Base-by-base conservation (phyloP, 1,140 invertebrate genomes). In the Idris sp. region DNA sequence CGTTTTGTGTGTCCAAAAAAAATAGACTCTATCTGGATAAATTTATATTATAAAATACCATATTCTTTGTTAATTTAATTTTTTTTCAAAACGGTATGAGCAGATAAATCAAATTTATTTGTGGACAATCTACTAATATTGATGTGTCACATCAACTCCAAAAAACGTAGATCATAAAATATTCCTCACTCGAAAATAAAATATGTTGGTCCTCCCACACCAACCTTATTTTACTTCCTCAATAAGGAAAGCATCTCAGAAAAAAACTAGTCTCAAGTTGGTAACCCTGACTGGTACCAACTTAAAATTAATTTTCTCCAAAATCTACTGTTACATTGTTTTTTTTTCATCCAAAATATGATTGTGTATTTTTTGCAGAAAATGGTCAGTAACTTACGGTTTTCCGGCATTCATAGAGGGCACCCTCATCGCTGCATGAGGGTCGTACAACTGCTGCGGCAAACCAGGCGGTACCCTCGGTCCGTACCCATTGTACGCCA, bases 311-410 rank as follows among this genome's bases (percentile, higher is more conserved):
- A n/a, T n/a, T n/a, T n/a, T n/a, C n/a, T n/a, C n/a, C n/a, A n/a
- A n/a, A n/a, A n/a, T n/a, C n/a, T n/a, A n/a, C n/a, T n/a, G n/a
- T n/a, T n/a, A n/a, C n/a, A n/a, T n/a, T n/a, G n/a, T n/a, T n/a
- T n/a, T n/a, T n/a, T n/a, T n/a, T n/a, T n/a, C n/a, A n/a, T n/a
- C n/a, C n/a, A n/a, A n/a, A n/a, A n/a, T n/a, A n/a, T n/a, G n/a
- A n/a, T n/a, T n/a, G n/a, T n/a, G n/a, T n/a, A n/a, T n/a, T n/a
- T n/a, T n/a, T n/a, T n/a, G n/a, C n/a, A n/a, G n/a, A n/a, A n/a
- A n/a, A n/a, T n/a, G n/a, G n/a, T n/a, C n/a, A n/a, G 28, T 4
- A 53, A 95, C 94, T 94, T 90, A 97, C 95, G 96, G 95, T 90
- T 97, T 97, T 79, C 94, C 95, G 38, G 95, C 95, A 4, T 89